phyloP scores from a whole-genome alignment of 2,888 invertebrate genomes.

The Pseudolycoriella hygida region DNA sequence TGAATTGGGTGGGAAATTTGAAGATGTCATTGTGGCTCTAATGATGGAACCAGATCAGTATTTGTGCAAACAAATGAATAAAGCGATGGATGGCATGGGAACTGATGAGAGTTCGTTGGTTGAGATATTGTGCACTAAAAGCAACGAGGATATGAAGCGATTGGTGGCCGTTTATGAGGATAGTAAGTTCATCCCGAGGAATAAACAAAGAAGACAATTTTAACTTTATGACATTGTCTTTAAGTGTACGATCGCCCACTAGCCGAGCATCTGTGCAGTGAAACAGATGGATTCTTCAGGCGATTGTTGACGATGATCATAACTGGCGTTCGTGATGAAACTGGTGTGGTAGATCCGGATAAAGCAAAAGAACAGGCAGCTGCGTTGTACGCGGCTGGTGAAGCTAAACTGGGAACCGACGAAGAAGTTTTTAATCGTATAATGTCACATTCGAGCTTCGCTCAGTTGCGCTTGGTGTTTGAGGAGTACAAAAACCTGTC shows the following conservation, averaged over 20 bases:
- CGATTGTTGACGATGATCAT: slow-evolving; percentile 54
- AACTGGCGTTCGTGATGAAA: slow-evolving; percentile 47
- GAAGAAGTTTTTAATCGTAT: slow-evolving; percentile 55
- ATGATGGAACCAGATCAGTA: slow-evolving; percentile 50
- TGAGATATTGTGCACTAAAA: slow-evolving; percentile 55
- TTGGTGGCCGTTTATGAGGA: slow-evolving; percentile 45
- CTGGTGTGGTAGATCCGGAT: slow-evolving; percentile 38
- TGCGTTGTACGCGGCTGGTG: slow-evolving; percentile 49
- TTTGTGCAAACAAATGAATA: slow-evolving; percentile 51
- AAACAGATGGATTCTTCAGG: slow-evolving; percentile 63
- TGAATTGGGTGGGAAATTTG: slow-evolving; percentile 59
- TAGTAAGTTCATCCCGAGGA: slow-evolving; percentile 7
- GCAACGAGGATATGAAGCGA: slow-evolving; percentile 43
- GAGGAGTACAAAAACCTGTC: slow-evolving; percentile 56
- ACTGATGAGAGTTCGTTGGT: slow-evolving; percentile 57
- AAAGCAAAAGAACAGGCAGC: slow-evolving; percentile 57
- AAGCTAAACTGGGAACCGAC: slow-evolving; percentile 53
- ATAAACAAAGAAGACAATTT: no score
- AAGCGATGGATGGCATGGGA: slow-evolving; percentile 56
- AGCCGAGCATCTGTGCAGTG: slow-evolving; percentile 56
- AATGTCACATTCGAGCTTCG: slow-evolving; percentile 55
- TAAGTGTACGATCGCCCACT: slow-evolving; percentile 41
- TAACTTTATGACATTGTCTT: no score
- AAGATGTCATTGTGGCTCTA: slow-evolving; percentile 51
- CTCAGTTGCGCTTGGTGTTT: slow-evolving; percentile 47